Conservation (phyloP, 2,797 vertebrate genomes). For the Scleropages formosus region DNA sequence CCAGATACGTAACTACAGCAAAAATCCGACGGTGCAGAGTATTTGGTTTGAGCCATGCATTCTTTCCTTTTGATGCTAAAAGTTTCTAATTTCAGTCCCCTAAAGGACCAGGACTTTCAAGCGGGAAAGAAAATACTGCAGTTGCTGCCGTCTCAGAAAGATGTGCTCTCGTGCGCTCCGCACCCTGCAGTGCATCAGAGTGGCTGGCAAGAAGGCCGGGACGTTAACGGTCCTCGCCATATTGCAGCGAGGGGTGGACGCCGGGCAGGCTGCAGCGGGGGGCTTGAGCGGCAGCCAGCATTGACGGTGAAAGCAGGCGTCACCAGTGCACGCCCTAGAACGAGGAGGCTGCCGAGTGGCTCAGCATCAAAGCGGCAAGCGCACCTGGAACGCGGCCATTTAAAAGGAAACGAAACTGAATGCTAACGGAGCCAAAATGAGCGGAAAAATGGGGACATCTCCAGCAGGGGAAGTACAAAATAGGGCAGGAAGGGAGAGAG, state of each 20-base stretch:
- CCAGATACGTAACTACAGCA: slow-evolving; percentile 52
- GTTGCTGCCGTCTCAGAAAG: slow-evolving; percentile 26
- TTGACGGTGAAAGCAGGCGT: slow-evolving; percentile 22
- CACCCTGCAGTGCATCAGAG: slow-evolving; percentile 27
- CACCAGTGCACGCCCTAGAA: slow-evolving; percentile 24
- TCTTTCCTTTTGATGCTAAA: slow-evolving; percentile 39
- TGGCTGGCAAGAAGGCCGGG: slow-evolving; percentile 32
- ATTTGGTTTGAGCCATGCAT: slow-evolving; percentile 40
- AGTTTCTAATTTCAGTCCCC: slow-evolving; percentile 52
- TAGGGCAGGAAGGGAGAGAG: slow-evolving; percentile 15
- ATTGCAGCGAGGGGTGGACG: slow-evolving; percentile 27
- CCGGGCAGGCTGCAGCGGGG: slow-evolving; percentile 29
- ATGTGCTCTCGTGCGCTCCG: background rate
- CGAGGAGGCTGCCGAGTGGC: background rate
- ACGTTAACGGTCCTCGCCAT: slow-evolving; percentile 23
- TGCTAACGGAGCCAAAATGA: slow-evolving; percentile 24
- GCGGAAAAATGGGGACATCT: slow-evolving; percentile 27
- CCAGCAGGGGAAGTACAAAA: slow-evolving; percentile 30
- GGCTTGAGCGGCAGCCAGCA: slow-evolving; percentile 18
- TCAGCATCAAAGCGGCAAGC: slow-evolving; percentile 27
- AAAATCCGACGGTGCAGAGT: slow-evolving; percentile 41
- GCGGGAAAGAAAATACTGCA: slow-evolving; percentile 24
- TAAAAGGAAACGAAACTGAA: slow-evolving; percentile 1
- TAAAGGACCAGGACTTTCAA: slow-evolving; percentile 40
- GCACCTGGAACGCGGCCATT: slow-evolving; percentile 12